These are phyloP conservation scores for Taphrorychus bicolor DNA, from an alignment of 2,888 invertebrate species.

Conservation along the genomic window DNA sequence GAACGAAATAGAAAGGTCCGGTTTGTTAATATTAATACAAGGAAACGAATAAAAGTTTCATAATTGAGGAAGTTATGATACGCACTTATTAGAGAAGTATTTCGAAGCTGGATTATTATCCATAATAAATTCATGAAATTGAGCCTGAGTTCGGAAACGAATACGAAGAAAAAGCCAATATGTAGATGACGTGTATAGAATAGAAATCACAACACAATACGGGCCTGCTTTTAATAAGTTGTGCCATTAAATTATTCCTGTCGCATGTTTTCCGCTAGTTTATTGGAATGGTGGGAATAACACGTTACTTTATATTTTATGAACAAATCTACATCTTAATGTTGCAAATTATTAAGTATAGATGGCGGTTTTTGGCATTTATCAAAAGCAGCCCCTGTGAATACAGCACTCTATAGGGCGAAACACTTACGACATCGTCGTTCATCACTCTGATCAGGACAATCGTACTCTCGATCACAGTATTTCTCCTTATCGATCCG, in stretches of 20 bases:
- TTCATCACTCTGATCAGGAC: conserved; percentile 66
- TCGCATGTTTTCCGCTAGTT: conserved; percentile 14
- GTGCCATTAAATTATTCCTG: neutral
- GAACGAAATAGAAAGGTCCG: neutral
- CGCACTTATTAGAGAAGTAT: neutral
- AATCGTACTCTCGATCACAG: conserved; percentile 70
- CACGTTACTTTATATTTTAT: conserved; percentile 1
- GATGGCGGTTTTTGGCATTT: neutral
- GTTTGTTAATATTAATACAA: neutral
- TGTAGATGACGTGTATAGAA: conserved; percentile 12
- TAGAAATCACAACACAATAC: conserved; percentile 16
- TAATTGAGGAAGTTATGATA: neutral
- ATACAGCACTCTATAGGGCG: neutral
- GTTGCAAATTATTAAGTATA: conserved; percentile 1
- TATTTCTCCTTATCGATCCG: conserved; percentile 65
- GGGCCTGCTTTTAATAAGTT: conserved; percentile 26
- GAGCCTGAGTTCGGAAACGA: conserved; percentile 7
- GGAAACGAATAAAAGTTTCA: neutral
- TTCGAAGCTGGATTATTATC: neutral
- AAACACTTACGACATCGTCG: conserved; percentile 60
- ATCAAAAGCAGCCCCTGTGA: conserved; percentile 10
- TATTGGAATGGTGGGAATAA: conserved; percentile 1
- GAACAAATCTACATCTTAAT: conserved; percentile 12
- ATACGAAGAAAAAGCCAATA: conserved; percentile 28
- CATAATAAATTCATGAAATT: neutral